Percentiles rank a stretch among this genome's conserved stretches.
These are phyloP conservation scores for Hartigia nigra DNA, from an alignment of 2,888 invertebrate species.

Conservation along the genomic window DNA sequence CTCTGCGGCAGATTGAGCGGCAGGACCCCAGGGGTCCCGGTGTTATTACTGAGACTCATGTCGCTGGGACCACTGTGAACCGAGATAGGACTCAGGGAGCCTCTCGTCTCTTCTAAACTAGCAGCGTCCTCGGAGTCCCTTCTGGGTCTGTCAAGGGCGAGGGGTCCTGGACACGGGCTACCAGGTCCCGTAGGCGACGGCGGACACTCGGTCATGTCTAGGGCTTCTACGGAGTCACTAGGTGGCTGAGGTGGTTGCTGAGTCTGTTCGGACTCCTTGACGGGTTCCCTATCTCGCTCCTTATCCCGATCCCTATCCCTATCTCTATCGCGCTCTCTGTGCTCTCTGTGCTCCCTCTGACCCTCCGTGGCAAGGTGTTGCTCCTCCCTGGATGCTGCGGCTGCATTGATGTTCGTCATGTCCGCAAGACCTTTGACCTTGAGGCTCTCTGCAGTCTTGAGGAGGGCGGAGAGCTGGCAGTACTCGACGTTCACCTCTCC, in stretches of 20 bases:
- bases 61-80: conserved; percentile 70
- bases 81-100: conserved; percentile 63
- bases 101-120: conserved; percentile 60
- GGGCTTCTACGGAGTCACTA: conserved; percentile 53
- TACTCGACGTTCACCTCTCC: conserved; percentile 96
- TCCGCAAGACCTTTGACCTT: conserved; percentile 94
- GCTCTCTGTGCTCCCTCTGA: conserved; percentile 33
- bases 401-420: conserved; percentile 85
- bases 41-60: conserved; percentile 69
- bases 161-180: conserved; percentile 65
- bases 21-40: conserved; percentile 63
- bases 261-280: conserved; percentile 40
- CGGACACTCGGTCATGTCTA: conserved; percentile 51
- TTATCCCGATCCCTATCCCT: conserved; percentile 43
- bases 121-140: conserved; percentile 60
- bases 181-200: conserved; percentile 38
- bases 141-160: conserved; percentile 56
- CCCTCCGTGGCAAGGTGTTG: conserved; percentile 53
- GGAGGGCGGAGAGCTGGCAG: conserved; percentile 89
- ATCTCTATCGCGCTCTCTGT: conserved; percentile 35
- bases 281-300: conserved; percentile 30
- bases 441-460: conserved; percentile 92
- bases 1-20: conserved; percentile 57
- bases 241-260: conserved; percentile 36
- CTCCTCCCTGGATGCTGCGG: conserved; percentile 66